Percentiles rank a stretch among this genome's conserved stretches.
Evolutionary conservation across 2,888 invertebrate genomes (phyloP).

Genomic region (Carpatolechia fugitivella): DNA sequence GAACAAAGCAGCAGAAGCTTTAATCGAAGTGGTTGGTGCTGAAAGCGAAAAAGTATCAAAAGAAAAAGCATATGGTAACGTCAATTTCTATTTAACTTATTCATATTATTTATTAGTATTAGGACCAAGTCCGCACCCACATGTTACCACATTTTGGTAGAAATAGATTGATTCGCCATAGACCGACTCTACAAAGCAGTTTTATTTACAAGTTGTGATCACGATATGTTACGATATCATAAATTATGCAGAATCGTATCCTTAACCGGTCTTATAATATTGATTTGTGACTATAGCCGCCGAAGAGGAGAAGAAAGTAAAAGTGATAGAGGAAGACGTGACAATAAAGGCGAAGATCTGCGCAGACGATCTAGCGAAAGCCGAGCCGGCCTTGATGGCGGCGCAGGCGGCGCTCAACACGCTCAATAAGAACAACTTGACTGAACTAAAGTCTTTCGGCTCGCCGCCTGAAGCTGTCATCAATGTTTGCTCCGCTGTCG

Average conservation of each 20-base stretch:
- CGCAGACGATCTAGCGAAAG: constrained; percentile 92
- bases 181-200: too few species aligned
- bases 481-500: constrained; percentile 91
- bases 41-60: constrained; percentile 95
- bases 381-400: constrained; percentile 93
- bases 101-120: too few species aligned
- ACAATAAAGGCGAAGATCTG: constrained; percentile 91
- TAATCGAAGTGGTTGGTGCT: constrained; percentile 90
- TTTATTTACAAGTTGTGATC: too few species aligned
- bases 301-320: constrained; percentile 94
- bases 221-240: too few species aligned
- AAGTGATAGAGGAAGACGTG: constrained; percentile 93
- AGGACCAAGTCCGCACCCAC: too few species aligned
- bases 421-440: constrained; percentile 94
- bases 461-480: constrained; percentile 94
- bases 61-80: constrained; percentile 87
- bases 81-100: background rate
- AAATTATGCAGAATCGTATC: too few species aligned
- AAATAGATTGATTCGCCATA: too few species aligned
- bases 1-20: constrained; percentile 92
- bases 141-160: too few species aligned
- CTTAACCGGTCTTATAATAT: too few species aligned
- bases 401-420: constrained; percentile 95
- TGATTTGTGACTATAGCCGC: constrained; percentile 62
- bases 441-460: constrained; percentile 96